A percentile compares a stretch with the other conserved stretches of the same genome.
Evolutionary conservation across 2,797 vertebrate genomes (phyloP).

Genomic region (Nyctalus aviator): DNA sequence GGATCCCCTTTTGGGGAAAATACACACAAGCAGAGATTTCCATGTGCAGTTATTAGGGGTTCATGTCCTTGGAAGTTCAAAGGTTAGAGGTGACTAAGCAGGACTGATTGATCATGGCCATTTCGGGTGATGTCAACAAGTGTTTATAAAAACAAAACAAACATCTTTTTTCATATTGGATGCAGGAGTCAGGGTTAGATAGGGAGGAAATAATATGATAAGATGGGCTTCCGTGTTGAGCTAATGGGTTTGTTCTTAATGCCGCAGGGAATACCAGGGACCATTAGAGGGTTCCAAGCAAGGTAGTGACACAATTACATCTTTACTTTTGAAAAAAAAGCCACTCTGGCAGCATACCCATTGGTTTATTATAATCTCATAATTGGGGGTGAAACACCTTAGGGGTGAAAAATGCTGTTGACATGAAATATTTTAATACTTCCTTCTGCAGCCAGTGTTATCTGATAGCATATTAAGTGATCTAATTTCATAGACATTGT

Average conservation of each 20-base stretch:
- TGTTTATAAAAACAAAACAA: not conserved
- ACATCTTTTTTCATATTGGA: not conserved
- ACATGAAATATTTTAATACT: constrained; percentile 56
- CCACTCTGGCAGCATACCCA: not conserved
- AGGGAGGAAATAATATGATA: not conserved
- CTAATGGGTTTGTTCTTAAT: not conserved
- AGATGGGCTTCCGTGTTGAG: not conserved
- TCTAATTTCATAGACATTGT: constrained; percentile 47
- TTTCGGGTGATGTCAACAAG: not conserved
- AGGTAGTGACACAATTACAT: not conserved
- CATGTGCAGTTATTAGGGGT: not conserved
- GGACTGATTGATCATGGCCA: not conserved
- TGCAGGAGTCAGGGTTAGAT: not conserved
- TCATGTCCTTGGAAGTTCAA: not conserved
- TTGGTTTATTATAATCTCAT: not conserved
- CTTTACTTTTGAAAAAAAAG: constrained; percentile 19
- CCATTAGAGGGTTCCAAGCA: not conserved
- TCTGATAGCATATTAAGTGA: constrained; percentile 52
- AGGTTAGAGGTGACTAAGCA: not conserved
- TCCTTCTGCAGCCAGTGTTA: constrained; percentile 57
- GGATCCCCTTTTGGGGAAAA: not conserved
- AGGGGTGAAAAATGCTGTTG: not conserved
- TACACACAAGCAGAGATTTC: not conserved
- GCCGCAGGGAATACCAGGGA: not conserved
- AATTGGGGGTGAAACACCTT: constrained; percentile 46